These are phyloP conservation scores for Catostomus latipinnis DNA, from an alignment of 2,797 vertebrate species.

Conservation along the genomic window DNA sequence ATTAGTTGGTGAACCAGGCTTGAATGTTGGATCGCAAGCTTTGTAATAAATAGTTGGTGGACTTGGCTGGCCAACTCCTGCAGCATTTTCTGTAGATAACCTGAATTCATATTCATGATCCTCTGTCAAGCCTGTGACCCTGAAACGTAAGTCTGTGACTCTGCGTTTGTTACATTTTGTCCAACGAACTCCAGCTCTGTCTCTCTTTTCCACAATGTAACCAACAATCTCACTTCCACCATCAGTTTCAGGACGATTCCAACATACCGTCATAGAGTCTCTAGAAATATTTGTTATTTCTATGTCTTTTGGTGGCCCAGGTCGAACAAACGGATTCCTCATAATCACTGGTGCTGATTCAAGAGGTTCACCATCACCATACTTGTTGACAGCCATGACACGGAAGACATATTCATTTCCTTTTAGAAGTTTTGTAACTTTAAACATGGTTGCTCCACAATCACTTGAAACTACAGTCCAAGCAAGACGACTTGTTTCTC, in stretches of 20 bases:
- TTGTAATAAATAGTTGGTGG: conserved; percentile 88
- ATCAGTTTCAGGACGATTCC: conserved; percentile 89
- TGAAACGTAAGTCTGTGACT: conserved; percentile 93
- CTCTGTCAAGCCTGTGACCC: conserved; percentile 92
- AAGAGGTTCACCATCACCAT: conserved; percentile 91
- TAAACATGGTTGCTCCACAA: conserved; percentile 91
- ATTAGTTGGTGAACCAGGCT: conserved; percentile 93
- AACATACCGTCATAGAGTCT: conserved; percentile 98
- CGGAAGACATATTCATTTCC: conserved; percentile 98
- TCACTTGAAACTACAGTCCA: conserved; percentile 96
- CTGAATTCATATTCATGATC: conserved; percentile 99
- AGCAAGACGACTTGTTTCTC: conserved; percentile 96
- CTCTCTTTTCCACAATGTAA: conserved; percentile 96
- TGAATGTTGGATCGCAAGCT: conserved; percentile 95
- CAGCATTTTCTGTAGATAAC: conserved; percentile 96
- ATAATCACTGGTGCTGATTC: conserved; percentile 93
- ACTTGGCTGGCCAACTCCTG: conserved; percentile 91
- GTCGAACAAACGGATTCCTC: conserved; percentile 94
- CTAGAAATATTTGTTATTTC: conserved; percentile 95
- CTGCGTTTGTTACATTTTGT: conserved; percentile 97
- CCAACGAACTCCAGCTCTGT: conserved; percentile 95
- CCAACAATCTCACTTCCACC: conserved; percentile 93
- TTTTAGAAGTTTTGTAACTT: conserved; percentile 96
- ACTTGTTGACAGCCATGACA: conserved; percentile 98
- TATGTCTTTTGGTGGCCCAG: conserved; percentile 87